phyloP scores from a whole-genome alignment of 2,113 vertebrate genomes.

The Centrocercus urophasianus region DNA sequence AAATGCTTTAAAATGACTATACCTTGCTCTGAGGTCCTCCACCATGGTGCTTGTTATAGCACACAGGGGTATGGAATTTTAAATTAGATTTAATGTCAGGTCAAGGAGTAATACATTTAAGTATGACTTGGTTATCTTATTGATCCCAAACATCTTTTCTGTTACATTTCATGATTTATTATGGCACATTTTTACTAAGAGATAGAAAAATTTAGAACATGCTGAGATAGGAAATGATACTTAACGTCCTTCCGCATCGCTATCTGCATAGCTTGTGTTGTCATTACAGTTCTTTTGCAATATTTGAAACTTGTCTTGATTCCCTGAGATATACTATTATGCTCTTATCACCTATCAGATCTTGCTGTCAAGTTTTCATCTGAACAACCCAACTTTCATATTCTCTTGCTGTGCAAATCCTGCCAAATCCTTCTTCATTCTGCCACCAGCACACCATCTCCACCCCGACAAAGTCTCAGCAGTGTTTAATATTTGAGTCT shows the following conservation, averaged over 20 bases:
- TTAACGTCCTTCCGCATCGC: background rate
- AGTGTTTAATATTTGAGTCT: background rate
- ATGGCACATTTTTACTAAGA: background rate
- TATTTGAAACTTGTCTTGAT: constrained; percentile 1
- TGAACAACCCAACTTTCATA: background rate
- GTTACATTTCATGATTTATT: background rate
- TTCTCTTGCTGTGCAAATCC: background rate
- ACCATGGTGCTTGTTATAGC: background rate
- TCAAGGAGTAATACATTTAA: background rate
- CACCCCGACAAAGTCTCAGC: background rate
- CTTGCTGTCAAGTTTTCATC: background rate
- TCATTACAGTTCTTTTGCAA: constrained; percentile 18
- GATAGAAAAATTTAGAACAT: background rate
- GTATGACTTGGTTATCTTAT: background rate
- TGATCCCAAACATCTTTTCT: background rate
- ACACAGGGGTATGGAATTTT: background rate
- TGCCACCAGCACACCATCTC: background rate
- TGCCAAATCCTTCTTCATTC: constrained; percentile 13
- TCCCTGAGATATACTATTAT: background rate
- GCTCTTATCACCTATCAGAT: background rate
- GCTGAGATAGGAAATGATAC: constrained; percentile 22
- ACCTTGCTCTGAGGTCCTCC: background rate
- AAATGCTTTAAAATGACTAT: background rate
- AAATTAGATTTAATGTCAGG: background rate
- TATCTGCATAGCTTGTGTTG: background rate